Base-by-base conservation (phyloP, 1,140 invertebrate species). In the Musca domestica region DNA sequence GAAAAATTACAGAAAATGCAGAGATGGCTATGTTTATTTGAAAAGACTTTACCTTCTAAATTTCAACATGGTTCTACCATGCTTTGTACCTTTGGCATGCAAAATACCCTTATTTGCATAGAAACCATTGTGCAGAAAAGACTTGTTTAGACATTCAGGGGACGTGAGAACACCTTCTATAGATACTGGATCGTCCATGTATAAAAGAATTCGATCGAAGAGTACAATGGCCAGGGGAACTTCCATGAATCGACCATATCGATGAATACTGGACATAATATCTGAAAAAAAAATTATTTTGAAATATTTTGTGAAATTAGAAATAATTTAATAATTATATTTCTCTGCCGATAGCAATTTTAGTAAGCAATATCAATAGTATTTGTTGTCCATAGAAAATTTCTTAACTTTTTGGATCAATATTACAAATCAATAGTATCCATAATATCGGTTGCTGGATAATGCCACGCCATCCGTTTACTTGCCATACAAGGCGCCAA, bases 401-500 rank as follows among this genome's bases (percentile, higher is more conserved):
- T 5, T 17, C 73, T 76, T 67, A 75, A 80, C 78, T 78, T 41
- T 80, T 74, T 52, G 78, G 78, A 66, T 80, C 76, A 58, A 80
- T 41, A 25, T 76, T 74, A 64, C 78, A 72, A 70, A 73, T 70
- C 49, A 80, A 67, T 5, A 80, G 69, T 6, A 80, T 56, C 77
- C 77, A 80, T 20, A 80, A 69, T 6, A 80, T 15, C 0, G 78
- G 78, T 64, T 80, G 78, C 19, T 80, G 77, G 15, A 71, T 49
- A 54, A 80, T 67, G n/a, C 78, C 78, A 66, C 74, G 69, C 76
- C 74, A 80, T 1, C 78, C 78, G 34, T 77, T 80, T 14, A 80
- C 67, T 58, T 80, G 77, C 78, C 78, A 80, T 47, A 80, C 76
- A 70, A 80, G 76, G 20, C 74, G 74, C 77, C 77, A 80, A 51